Evolutionary conservation across 2,888 invertebrate genomes (phyloP), one percentile per base, ranked within the genome.

Genomic region (Oxyscelio sp.): DNA sequence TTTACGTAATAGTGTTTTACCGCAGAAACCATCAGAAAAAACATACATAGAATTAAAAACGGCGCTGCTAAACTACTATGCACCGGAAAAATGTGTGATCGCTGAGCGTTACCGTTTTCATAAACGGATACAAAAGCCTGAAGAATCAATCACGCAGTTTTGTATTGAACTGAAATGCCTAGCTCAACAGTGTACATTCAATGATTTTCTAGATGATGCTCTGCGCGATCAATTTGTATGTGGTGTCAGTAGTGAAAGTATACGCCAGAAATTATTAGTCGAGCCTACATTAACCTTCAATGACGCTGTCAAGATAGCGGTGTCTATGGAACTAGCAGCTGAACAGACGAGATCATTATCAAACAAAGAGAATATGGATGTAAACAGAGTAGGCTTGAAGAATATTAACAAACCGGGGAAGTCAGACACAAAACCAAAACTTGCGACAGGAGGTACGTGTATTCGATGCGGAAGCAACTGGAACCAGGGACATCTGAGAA

Each of bases 21-120:
- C 27, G 6, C 4, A 3, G 4, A 27, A 27, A 27, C 27, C 27
- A 27, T 38, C 38, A 9, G 38, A 38, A 11, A 38, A 38, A 38
- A 27, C 3, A 3, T n/a, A n/a, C n/a, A n/a, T n/a, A 4, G 27
- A 27, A 52, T 90, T n/a, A 50, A 81, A 75, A 34, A 71, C 70
- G 15, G 66, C 40, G 4, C 63, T 89, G 54, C 15, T 58, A 17
- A 38, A 74, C 8, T 87, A 87, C 22, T 89, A 78, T 71, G 43
- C 54, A 19, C 87, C 88, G 19, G 83, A 87, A 73, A 70, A 78
- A 8, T 80, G 87, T 40, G 59, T 83, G 6, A 89, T 89, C 11
- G 85, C 88, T 2, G 90, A 91, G 80, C 56, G 87, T 11, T 91
- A 87, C 61, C 86, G 85, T 56, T 90, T 90, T 73, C 87, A 88